Percentiles rank a stretch among this genome's conserved stretches.
Evolutionary conservation across 1,140 invertebrate species (phyloP).

Genomic region (Drosophila sp.): DNA sequence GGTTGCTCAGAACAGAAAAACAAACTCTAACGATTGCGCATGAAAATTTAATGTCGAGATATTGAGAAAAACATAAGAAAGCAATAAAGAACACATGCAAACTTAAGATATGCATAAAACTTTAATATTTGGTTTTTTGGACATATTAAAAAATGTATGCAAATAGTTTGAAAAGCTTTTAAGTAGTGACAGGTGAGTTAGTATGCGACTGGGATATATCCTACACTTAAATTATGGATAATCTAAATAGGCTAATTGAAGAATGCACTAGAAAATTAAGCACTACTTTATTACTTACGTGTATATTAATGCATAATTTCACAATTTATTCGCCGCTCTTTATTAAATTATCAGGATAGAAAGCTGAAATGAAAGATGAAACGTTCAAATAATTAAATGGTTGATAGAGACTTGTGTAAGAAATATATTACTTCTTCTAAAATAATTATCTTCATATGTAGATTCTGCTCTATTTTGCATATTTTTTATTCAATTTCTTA

Average conservation of each 20-base stretch:
- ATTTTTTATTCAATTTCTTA: too few relatives aligned
- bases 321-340: too few relatives aligned
- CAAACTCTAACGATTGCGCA: conserved; percentile 38
- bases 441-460: too few relatives aligned
- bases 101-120: conserved; percentile 28
- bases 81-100: conserved; percentile 37
- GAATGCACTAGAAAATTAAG: too few relatives aligned
- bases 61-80: conserved; percentile 26
- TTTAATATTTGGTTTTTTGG: conserved; percentile 7
- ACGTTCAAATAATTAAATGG: too few relatives aligned
- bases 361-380: too few relatives aligned
- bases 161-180: conserved; percentile 14
- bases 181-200: not conserved
- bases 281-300: not conserved
- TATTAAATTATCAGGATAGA: too few relatives aligned
- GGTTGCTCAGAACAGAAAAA: not conserved
- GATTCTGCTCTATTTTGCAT: too few relatives aligned
- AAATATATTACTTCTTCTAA: too few relatives aligned
- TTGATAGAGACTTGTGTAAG: too few relatives aligned
- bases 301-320: not conserved
- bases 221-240: not conserved
- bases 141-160: conserved; percentile 6
- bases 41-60: conserved; percentile 44
- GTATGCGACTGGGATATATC: not conserved
- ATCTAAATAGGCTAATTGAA: too few relatives aligned